Base-by-base conservation (phyloP, 2,888 invertebrate species). In the Phalera bucephala region DNA sequence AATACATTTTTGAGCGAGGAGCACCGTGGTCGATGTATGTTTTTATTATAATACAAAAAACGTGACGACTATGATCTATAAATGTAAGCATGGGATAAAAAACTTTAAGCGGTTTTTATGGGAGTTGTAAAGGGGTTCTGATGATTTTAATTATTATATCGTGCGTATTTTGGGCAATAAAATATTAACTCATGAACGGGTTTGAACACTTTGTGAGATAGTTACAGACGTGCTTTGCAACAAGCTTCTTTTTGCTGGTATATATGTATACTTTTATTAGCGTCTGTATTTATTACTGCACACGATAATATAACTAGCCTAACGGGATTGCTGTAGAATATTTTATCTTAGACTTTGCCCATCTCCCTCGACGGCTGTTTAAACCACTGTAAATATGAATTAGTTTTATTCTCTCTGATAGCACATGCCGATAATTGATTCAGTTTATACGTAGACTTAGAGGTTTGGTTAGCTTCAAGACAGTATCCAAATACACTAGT, bases 31-130 rank as follows among this genome's bases (percentile, higher is more conserved):
- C 64, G 62, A 64, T 75, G 71, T 70, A 55, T 72, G 72, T 77
- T 75, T 79, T 79, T 76, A 63, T 67, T 52, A 59, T 52, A 42
- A 50, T 51, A 52, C 59, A 75, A 79, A 80, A 80, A 77, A 71
- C 44, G 31, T 50, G 52, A 59, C 49, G 59, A 60, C 52, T 52
- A 52, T 48, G 36, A 52, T 52, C 40, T 62, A 59, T 54, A 58
- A 64, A 63, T 57, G 59, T 59, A 61, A 65, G 60, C 61, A 63
- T 53, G 59, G 44, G 36, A 51, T 62, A 72, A 75, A 72, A 75
- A 62, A 52, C 42, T 33, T 49, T 46, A 36, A 50, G 54, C 53
- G 46, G 48, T 53, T 56, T 54, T 51, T 57, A 52, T 46, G 40
- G 45, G 52, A 44, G 46, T 40, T 45, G 44, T 61, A 49, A 52